phyloP scores from a whole-genome alignment of 2,888 invertebrate genomes.

The Drosophila anceps region DNA sequence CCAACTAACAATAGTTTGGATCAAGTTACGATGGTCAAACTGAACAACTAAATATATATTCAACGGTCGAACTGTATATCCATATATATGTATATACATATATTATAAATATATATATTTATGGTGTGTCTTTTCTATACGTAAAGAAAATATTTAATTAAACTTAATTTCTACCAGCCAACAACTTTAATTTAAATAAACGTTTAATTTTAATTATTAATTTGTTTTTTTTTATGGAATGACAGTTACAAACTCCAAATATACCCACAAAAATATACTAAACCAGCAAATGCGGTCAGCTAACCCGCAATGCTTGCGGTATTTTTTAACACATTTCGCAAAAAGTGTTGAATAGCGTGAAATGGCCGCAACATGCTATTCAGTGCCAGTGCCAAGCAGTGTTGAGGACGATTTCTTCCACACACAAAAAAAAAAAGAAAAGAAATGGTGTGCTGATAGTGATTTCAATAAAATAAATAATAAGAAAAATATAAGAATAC shows the following conservation, averaged over 20 bases:
- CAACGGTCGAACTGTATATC: background rate
- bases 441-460: constrained; percentile 76
- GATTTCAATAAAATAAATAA: constrained; percentile 53
- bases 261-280: constrained; percentile 14
- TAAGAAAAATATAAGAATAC: constrained; percentile 31
- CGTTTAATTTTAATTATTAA: background rate
- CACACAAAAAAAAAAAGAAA: constrained; percentile 52
- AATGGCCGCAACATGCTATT: constrained; percentile 50
- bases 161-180: no score
- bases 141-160: background rate
- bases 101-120: background rate
- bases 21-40: background rate
- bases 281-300: background rate
- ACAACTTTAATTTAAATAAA: background rate
- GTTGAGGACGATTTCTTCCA: constrained; percentile 63
- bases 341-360: constrained; percentile 43
- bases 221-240: background rate
- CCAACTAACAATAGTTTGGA: background rate
- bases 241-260: background rate
- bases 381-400: constrained; percentile 53
- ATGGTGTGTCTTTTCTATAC: background rate
- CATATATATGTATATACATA: background rate
- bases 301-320: background rate
- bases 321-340: constrained; percentile 37
- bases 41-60: background rate